Conservation (phyloP, 64 coral and sea anemone species). For the Porites australiensis region DNA sequence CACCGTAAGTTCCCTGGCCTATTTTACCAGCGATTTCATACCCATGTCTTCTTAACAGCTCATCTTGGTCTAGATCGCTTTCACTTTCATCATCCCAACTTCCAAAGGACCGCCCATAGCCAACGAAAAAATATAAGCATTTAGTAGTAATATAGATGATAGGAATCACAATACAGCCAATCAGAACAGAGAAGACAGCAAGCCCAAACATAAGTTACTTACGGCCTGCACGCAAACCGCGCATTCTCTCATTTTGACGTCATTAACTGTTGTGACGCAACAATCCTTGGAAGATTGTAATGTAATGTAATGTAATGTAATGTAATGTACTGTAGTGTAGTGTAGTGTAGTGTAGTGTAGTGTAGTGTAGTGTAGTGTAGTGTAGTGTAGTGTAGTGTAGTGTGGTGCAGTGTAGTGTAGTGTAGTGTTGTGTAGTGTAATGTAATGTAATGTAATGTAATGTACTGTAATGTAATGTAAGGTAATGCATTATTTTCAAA, state of each 20-base stretch:
- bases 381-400: no score
- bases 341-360: no score
- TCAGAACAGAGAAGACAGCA: slow-evolving; percentile 24
- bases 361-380: no score
- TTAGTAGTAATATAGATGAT: slow-evolving; percentile 14
- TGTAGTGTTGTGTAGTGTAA: no score
- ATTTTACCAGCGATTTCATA: slow-evolving; percentile 71
- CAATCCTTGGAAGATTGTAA: not conserved
- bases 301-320: no score
- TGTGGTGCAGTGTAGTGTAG: no score
- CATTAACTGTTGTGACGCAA: not conserved
- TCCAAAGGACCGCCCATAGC: not conserved
- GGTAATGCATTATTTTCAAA: no score
- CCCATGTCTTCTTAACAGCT: slow-evolving; percentile 22
- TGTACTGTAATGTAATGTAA: no score
- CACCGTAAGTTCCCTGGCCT: slow-evolving; percentile 80
- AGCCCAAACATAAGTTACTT: not conserved
- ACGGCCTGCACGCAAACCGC: not conserved
- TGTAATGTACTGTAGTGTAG: no score
- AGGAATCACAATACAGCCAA: slow-evolving; percentile 22
- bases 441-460: no score
- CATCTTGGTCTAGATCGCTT: slow-evolving; percentile 1
- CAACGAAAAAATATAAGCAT: not conserved
- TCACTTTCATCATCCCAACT: not conserved
- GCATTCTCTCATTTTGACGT: not conserved